phyloP scores from a whole-genome alignment of 2,797 vertebrate species.

The Coilia nasus region DNA sequence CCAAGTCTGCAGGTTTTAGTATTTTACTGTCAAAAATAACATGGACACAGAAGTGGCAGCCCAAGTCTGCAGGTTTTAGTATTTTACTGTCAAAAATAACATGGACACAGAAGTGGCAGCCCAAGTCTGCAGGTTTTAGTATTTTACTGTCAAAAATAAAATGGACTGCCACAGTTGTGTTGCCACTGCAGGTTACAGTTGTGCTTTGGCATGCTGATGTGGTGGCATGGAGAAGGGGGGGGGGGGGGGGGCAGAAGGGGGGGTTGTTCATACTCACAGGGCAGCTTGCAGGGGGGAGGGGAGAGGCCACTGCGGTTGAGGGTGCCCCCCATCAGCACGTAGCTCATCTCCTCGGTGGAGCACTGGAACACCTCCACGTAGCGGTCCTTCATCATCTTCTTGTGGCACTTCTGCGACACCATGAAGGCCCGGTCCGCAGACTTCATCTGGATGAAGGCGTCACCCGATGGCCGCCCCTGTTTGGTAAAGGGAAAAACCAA shows the following conservation, averaged over 20 bases:
- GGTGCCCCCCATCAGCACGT: conserved; percentile 96
- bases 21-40: too few relatives aligned
- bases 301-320: conserved; percentile 96
- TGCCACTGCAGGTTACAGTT: not conserved
- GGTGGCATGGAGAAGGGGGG: not conserved
- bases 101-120: too few relatives aligned
- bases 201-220: not conserved
- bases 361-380: conserved; percentile 98
- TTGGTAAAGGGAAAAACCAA: too few relatives aligned
- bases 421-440: conserved; percentile 89
- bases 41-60: too few relatives aligned
- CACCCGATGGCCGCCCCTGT: conserved; percentile 92
- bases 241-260: not conserved
- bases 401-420: conserved; percentile 94
- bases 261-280: conserved; percentile 84
- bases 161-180: too few relatives aligned
- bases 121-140: too few relatives aligned
- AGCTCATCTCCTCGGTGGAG: conserved; percentile 97
- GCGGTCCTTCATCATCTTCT: conserved; percentile 97
- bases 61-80: too few relatives aligned
- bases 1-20: too few relatives aligned
- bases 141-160: too few relatives aligned
- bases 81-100: too few relatives aligned
- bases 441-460: conserved; percentile 97
- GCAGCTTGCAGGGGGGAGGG: conserved; percentile 95